Evolutionary conservation across 2,888 invertebrate genomes (phyloP).

Genomic region (Thyatira batis): DNA sequence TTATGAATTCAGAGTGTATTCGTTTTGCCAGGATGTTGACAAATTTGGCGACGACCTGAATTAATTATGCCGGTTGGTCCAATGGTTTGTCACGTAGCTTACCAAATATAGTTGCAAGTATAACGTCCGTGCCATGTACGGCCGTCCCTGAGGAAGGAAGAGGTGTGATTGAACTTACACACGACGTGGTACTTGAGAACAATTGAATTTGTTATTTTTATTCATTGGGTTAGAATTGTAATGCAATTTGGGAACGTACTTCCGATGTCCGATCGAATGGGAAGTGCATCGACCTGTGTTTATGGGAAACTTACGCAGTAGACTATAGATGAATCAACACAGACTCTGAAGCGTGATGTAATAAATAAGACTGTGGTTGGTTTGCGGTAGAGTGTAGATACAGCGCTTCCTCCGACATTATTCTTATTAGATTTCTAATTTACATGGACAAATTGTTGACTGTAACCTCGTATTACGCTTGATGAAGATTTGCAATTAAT

Average conservation of each 20-base stretch:
- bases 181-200: conserved; percentile 39
- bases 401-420: neutral
- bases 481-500: neutral
- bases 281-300: conserved; percentile 56
- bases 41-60: conserved; percentile 71
- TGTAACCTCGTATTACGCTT: neutral
- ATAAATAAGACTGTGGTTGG: neutral
- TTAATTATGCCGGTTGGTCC: conserved; percentile 60
- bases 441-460: neutral
- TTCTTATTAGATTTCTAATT: neutral
- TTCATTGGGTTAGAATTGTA: conserved; percentile 50
- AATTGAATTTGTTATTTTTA: conserved; percentile 44
- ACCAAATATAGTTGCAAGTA: conserved; percentile 70
- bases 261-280: conserved; percentile 58
- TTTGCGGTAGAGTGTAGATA: conserved; percentile 1
- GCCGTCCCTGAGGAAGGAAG: conserved; percentile 69
- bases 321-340: neutral
- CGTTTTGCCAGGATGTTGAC: conserved; percentile 49
- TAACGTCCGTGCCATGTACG: conserved; percentile 66
- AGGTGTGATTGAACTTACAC: conserved; percentile 68
- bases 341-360: neutral
- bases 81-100: conserved; percentile 72
- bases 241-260: conserved; percentile 67
- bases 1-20: conserved; percentile 57
- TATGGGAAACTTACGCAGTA: conserved; percentile 8